These are phyloP conservation scores for Myotis daubentonii DNA, from an alignment of 2,797 vertebrate species.

Conservation along the genomic window DNA sequence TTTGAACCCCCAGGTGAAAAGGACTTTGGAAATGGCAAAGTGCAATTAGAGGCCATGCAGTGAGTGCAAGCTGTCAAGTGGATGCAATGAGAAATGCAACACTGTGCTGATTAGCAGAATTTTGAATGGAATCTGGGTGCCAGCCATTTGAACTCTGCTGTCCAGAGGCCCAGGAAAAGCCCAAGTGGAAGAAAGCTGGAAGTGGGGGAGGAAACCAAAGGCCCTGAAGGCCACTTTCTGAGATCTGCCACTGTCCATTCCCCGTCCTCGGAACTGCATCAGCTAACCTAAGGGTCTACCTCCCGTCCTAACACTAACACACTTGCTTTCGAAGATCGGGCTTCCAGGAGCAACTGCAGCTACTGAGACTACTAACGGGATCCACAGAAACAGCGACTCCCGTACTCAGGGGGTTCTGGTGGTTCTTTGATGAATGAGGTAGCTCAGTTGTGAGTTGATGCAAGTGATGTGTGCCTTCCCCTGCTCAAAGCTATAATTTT, in stretches of 20 bases:
- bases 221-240: background rate
- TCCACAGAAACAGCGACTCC: background rate
- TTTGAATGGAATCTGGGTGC: background rate
- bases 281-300: background rate
- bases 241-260: background rate
- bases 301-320: background rate
- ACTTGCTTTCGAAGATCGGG: background rate
- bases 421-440: slow-evolving; percentile 81
- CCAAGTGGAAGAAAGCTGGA: background rate
- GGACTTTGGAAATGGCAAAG: background rate
- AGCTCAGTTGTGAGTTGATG: slow-evolving; percentile 86
- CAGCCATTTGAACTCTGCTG: background rate
- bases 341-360: background rate
- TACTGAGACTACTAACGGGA: background rate
- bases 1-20: background rate
- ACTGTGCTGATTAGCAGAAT: background rate
- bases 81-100: background rate
- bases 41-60: background rate
- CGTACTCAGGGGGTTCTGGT: background rate
- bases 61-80: background rate
- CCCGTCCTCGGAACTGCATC: background rate
- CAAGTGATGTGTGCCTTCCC: slow-evolving; percentile 79
- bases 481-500: slow-evolving; percentile 76
- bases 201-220: background rate
- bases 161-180: background rate